Evolutionary conservation across 1,140 invertebrate species (phyloP), one percentile per base, ranked within the genome.

Genomic region (Drosophila ogumai): DNA sequence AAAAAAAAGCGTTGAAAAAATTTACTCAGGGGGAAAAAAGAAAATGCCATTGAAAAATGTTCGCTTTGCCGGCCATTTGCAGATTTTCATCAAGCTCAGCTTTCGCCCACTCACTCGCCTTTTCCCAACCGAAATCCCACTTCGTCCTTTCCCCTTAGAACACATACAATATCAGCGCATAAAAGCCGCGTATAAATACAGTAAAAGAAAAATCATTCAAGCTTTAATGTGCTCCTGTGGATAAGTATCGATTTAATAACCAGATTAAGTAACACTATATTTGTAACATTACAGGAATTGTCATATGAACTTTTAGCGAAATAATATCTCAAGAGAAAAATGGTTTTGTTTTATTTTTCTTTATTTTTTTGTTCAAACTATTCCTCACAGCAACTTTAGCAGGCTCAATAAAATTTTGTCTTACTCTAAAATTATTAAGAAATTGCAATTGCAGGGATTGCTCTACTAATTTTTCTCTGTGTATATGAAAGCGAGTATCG

Each of bases 1-100:
- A 32, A 64, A 57, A 77, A 49, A 55, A 19, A 71, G 36, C 52
- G 44, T 38, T 17, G 28, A 59, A 47, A 56, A 72, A 72, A 73
- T 87, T 41, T 54, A 67, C 61, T 66, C 52, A 54, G 66, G 38
- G 60, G 19, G 15, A 55, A 56, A 75, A 58, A n/a, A 31, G 36
- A 72, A 72, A 72, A 79, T 88, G 67, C 84, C 82, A 87, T 87
- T 88, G 82, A 87, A 87, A 84, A 87, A 79, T 82, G 66, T 76
- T 79, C 79, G 63, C 79, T 88, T 79, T 79, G 82, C 65, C 75
- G 84, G 63, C 58, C 76, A 75, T 79, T 86, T 86, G 87, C 84
- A 79, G 82, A 87, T 88, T 87, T 88, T 82, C 81, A 87, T 87
- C 82, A 82, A 75, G 58, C 66, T 67, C 55, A 38, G 41, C 61